A percentile compares a stretch with the other conserved stretches of the same genome.
Conservation (phyloP, 2,113 vertebrate genomes). For the Bubalus kerabau region DNA sequence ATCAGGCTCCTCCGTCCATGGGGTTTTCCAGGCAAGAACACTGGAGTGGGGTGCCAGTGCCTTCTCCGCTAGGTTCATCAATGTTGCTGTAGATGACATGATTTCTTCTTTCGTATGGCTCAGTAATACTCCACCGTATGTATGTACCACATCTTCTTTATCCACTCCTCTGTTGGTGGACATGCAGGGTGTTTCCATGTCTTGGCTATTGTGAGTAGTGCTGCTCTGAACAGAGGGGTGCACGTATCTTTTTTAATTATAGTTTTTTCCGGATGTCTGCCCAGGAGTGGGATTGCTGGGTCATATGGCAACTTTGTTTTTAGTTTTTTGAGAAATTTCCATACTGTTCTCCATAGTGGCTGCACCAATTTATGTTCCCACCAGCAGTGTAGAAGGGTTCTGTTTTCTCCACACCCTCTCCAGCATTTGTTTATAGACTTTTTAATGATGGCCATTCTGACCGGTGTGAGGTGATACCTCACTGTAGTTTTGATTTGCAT, state of each 20-base stretch:
- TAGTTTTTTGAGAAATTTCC: neutral
- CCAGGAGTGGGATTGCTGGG: neutral
- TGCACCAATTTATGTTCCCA: neutral
- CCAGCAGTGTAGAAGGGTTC: neutral
- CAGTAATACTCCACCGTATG: rapidly evolving
- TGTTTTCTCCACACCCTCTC: neutral
- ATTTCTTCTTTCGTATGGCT: rapidly evolving
- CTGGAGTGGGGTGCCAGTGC: too few relatives aligned
- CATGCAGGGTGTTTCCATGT: neutral
- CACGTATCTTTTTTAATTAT: neutral
- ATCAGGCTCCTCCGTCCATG: too few relatives aligned
- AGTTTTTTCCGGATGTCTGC: neutral
- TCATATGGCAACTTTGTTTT: neutral
- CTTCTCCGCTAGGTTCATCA: neutral
- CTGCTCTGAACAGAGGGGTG: neutral
- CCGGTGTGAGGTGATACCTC: neutral
- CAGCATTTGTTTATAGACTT: neutral
- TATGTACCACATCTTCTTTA: neutral
- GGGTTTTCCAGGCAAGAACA: too few relatives aligned
- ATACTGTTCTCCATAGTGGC: neutral
- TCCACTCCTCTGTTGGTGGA: neutral
- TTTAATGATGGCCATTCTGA: neutral
- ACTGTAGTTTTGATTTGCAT: neutral
- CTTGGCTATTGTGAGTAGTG: neutral
- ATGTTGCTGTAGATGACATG: neutral